Conservation (phyloP, 2,797 vertebrate genomes). For the Yasuhikotakia modesta region DNA sequence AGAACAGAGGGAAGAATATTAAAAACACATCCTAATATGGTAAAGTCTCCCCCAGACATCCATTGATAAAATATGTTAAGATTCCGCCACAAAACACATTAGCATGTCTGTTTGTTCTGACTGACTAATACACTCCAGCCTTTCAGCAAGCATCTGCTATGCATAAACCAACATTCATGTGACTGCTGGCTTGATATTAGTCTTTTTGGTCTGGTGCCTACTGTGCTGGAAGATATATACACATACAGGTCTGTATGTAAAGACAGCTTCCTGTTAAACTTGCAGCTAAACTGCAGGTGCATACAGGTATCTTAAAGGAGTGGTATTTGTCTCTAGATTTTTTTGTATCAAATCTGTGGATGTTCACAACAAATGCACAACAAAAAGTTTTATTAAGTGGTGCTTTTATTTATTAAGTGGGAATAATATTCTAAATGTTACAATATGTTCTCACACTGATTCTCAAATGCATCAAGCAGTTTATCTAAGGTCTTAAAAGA, state of each 20-base stretch:
- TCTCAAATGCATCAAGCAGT: too few species aligned
- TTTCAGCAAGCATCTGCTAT: constrained; percentile 34
- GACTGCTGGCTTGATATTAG: constrained; percentile 1
- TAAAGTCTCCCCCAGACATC: constrained; percentile 65
- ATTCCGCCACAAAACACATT: constrained; percentile 60
- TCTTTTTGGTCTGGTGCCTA: background rate
- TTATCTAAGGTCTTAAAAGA: too few species aligned
- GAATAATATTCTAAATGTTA: too few species aligned
- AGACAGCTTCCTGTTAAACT: background rate
- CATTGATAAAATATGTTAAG: constrained; percentile 57
- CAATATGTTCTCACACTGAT: too few species aligned
- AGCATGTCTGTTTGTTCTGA: constrained; percentile 60
- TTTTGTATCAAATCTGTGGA: too few species aligned
- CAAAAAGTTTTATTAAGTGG: too few species aligned
- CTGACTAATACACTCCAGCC: constrained; percentile 50
- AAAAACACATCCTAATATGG: constrained; percentile 78
- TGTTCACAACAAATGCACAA: too few species aligned
- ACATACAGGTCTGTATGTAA: background rate
- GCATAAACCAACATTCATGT: constrained; percentile 18
- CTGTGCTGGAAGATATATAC: background rate
- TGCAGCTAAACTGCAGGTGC: background rate
- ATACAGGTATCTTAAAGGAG: too few species aligned
- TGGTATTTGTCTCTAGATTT: too few species aligned
- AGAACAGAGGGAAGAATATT: constrained; percentile 12
- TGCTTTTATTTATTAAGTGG: too few species aligned